Percentiles rank a stretch among this genome's conserved stretches.
These are phyloP conservation scores for Vulpes lagopus DNA, from an alignment of 2,113 vertebrate species.

Conservation along the genomic window DNA sequence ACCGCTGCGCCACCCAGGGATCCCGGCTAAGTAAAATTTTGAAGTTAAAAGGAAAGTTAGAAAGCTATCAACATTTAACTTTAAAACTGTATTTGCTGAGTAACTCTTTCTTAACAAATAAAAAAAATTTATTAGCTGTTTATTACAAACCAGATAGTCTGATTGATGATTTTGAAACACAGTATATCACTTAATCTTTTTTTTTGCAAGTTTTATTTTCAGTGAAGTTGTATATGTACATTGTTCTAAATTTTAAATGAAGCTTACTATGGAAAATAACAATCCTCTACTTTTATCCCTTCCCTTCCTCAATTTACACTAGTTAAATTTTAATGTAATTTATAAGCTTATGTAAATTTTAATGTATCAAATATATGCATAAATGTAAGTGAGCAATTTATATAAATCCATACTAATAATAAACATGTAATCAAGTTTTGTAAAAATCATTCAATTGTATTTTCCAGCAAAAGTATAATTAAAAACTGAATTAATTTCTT, in stretches of 20 bases:
- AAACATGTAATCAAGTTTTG: neutral
- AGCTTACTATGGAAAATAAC: neutral
- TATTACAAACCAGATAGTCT: neutral
- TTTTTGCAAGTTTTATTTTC: neutral
- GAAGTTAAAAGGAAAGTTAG: constrained; percentile 22
- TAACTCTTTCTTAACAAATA: neutral
- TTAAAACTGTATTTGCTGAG: neutral
- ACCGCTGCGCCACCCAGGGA: no score
- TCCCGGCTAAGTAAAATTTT: neutral
- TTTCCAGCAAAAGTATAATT: constrained; percentile 34
- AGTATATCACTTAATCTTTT: neutral
- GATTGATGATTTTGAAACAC: neutral
- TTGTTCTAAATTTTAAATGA: constrained; percentile 33
- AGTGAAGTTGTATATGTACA: neutral
- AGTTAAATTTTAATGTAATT: neutral
- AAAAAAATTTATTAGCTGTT: neutral
- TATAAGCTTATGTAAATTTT: neutral
- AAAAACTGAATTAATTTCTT: constrained; percentile 31
- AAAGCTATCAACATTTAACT: neutral
- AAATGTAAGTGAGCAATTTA: neutral
- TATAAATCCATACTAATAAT: neutral
- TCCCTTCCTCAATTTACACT: neutral
- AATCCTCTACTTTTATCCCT: neutral
- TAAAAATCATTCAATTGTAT: constrained; percentile 7
- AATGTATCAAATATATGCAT: neutral